Evolutionary conservation across 2,888 invertebrate species (phyloP).

Genomic region (Thereva nobilitata): DNA sequence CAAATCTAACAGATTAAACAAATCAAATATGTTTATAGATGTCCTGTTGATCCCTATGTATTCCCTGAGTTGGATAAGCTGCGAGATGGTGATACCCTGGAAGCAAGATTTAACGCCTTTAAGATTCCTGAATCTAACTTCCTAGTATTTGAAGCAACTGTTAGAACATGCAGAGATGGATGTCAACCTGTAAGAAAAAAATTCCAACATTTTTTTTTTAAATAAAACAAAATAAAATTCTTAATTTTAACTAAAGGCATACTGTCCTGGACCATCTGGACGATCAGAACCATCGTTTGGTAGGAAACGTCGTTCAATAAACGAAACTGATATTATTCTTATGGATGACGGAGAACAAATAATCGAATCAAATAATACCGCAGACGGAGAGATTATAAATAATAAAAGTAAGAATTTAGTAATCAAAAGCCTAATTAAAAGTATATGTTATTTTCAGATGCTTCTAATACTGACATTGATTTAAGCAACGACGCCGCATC

Average conservation of each 20-base stretch:
- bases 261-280: slow-evolving; percentile 79
- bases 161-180: slow-evolving; percentile 84
- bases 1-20: neutral
- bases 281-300: slow-evolving; percentile 83
- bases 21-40: slow-evolving; percentile 61
- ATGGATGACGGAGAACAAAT: neutral
- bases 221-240: neutral
- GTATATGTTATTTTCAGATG: neutral
- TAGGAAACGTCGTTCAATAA: slow-evolving; percentile 64
- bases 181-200: slow-evolving; percentile 72
- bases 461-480: neutral
- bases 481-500: slow-evolving; percentile 21
- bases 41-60: slow-evolving; percentile 88
- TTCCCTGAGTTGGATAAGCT: slow-evolving; percentile 89
- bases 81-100: slow-evolving; percentile 82
- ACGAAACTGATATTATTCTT: slow-evolving; percentile 48
- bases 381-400: slow-evolving; percentile 13
- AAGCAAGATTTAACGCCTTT: slow-evolving; percentile 91
- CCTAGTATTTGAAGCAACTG: slow-evolving; percentile 90
- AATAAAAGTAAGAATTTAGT: slow-evolving; percentile 43
- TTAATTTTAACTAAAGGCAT: slow-evolving; percentile 62
- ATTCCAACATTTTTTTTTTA: neutral
- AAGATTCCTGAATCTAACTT: slow-evolving; percentile 94
- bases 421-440: neutral
- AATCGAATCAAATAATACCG: slow-evolving; percentile 13